Percentiles rank a stretch among this genome's conserved stretches.
Evolutionary conservation across 2,113 vertebrate species (phyloP).

Genomic region (Tachycineta bicolor): DNA sequence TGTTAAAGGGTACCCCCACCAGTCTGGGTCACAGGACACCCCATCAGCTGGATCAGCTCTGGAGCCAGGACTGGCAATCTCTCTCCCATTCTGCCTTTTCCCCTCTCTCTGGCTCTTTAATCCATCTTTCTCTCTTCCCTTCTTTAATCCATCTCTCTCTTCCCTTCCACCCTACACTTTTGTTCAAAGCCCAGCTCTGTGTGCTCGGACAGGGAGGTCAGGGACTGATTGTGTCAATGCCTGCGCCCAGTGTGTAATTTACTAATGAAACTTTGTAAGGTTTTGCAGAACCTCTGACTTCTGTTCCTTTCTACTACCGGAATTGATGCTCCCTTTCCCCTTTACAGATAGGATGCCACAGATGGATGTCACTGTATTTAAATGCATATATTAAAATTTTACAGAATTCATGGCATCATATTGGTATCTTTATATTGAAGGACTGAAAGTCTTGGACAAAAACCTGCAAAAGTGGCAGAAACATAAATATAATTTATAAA

Average conservation of each 20-base stretch:
- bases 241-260: no score
- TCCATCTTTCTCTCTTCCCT: neutral
- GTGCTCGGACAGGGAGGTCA: neutral
- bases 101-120: neutral
- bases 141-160: neutral
- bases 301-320: neutral
- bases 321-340: neutral
- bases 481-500: neutral
- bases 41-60: neutral
- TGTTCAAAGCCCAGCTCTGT: neutral
- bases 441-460: neutral
- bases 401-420: neutral
- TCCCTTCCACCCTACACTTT: neutral
- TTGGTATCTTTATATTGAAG: neutral
- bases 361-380: neutral
- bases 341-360: neutral
- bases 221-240: no score
- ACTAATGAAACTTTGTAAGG: neutral
- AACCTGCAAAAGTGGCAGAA: neutral
- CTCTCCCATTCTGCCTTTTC: neutral
- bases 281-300: neutral
- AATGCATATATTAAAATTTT: neutral
- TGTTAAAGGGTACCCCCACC: no score
- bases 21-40: neutral
- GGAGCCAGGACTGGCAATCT: neutral